Base-by-base conservation (phyloP, 1,140 invertebrate species). In the Adelges cooleyi region DNA sequence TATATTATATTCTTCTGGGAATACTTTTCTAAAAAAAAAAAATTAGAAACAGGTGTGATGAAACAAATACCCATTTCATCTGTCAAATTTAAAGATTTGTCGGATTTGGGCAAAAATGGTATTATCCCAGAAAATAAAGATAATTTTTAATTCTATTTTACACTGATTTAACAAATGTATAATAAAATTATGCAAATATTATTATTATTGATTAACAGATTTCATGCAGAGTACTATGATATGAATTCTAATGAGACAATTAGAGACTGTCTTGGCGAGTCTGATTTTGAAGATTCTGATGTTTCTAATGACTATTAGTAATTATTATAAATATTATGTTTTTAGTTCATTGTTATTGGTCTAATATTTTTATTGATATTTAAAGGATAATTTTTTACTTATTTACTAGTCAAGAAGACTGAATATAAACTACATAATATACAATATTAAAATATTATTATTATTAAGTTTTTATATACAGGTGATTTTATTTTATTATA, bases 1-100 rank as follows among this genome's bases (percentile, higher is more conserved):
- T 23, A 48, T 10, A 48, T 48, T 48, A 23, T 48, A 48, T 48
- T 48, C 2, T 48, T 48, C 44, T 23, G 0, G 20, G 20, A 48
- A 48, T 48, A 48, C 17, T 48, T 48, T 48, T 48, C 44, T 48
- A 48, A 48, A 48, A n/a, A n/a, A 48, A 48, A 48, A 48, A 22
- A 48, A 22, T 48, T 48, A 23, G 46, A 48, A 48, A 48, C 20
- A 23, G 18, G 23, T 48, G 46, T 22, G 20, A 48, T 48, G 46
- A 48, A 48, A 48, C 9, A 48, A 48, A 48, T 22, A 48, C 44
- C 44, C 18, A 46, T 46, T 46, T 46, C 44, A 46, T 46, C 18
- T 46, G 17, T 11, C 18, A 46, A 46, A 46, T 22, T 46, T 11
- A 46, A 22, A 46, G 44, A 46, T 46, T 46, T 46, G 17, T 17